Percentiles rank a stretch among this genome's conserved stretches.
Evolutionary conservation across 2,888 invertebrate genomes (phyloP).

Genomic region (Callyntrura guangdongensis): DNA sequence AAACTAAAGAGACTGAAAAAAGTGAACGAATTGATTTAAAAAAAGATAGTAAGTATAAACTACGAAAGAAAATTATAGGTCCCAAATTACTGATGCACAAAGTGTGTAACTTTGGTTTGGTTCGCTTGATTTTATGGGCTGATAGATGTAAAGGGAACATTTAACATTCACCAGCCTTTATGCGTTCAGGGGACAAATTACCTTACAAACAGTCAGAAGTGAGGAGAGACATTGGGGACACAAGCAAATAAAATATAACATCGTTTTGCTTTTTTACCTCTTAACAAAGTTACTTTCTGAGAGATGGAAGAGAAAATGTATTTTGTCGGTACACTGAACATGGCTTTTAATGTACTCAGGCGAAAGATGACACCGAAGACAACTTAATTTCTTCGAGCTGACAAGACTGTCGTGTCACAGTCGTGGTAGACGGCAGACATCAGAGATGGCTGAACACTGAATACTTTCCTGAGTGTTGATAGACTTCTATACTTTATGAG

Average conservation of each 20-base stretch:
- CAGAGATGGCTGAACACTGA: not conserved
- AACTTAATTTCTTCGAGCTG: constrained; percentile 83
- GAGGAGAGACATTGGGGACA: constrained; percentile 6
- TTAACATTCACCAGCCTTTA: too few species aligned
- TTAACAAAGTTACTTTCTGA: constrained; percentile 44
- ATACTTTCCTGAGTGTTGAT: constrained; percentile 54
- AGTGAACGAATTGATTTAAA: too few species aligned
- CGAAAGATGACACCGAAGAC: constrained; percentile 84
- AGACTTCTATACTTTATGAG: constrained; percentile 29
- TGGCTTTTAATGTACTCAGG: constrained; percentile 78
- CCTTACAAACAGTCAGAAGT: constrained; percentile 38
- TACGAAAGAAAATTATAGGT: too few species aligned
- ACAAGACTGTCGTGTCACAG: constrained; percentile 80
- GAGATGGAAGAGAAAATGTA: constrained; percentile 42
- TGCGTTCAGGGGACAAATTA: constrained; percentile 22
- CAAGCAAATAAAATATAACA: constrained; percentile 48
- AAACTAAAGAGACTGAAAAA: not conserved
- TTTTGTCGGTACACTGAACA: constrained; percentile 65
- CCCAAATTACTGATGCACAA: not conserved
- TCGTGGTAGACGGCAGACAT: not conserved
- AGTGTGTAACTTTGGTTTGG: not conserved
- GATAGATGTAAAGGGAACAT: too few species aligned
- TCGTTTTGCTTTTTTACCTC: constrained; percentile 65
- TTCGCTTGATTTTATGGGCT: not conserved
- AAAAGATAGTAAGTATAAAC: too few species aligned